phyloP scores from a whole-genome alignment of 23 tunicate species.

The Ciona savignyi region DNA sequence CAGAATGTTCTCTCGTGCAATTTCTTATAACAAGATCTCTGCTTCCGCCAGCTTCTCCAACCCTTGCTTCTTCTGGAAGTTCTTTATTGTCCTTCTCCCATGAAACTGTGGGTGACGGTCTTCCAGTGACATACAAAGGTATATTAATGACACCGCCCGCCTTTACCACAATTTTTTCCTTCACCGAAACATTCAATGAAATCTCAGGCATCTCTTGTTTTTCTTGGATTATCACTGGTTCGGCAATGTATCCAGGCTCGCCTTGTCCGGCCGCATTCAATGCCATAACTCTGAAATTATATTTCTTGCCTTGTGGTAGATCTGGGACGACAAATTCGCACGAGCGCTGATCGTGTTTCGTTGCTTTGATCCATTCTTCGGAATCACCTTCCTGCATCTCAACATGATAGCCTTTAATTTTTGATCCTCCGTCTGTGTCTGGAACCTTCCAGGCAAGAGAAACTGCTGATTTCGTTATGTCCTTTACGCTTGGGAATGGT shows the following conservation, averaged over 20 bases:
- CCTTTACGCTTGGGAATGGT: constrained; percentile 44
- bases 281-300: constrained; percentile 67
- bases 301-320: too few relatives aligned
- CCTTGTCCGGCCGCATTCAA: constrained; percentile 83
- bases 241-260: constrained; percentile 56
- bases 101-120: constrained; percentile 58
- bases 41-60: too few relatives aligned
- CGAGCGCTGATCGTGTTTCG: constrained; percentile 43
- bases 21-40: too few relatives aligned
- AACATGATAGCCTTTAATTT: constrained; percentile 77
- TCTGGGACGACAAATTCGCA: constrained; percentile 28
- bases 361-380: constrained; percentile 45
- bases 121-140: constrained; percentile 42
- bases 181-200: constrained; percentile 36
- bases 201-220: constrained; percentile 54
- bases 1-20: too few relatives aligned
- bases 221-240: constrained; percentile 48
- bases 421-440: constrained; percentile 67
- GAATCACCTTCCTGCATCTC: constrained; percentile 51
- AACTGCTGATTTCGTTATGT: constrained; percentile 56
- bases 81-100: too few relatives aligned
- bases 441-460: constrained; percentile 83
- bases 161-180: constrained; percentile 38
- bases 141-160: constrained; percentile 64
- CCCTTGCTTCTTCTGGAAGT: too few relatives aligned